Base-by-base conservation (phyloP, 2,113 vertebrate species). In the Cebidichthys violaceus region DNA sequence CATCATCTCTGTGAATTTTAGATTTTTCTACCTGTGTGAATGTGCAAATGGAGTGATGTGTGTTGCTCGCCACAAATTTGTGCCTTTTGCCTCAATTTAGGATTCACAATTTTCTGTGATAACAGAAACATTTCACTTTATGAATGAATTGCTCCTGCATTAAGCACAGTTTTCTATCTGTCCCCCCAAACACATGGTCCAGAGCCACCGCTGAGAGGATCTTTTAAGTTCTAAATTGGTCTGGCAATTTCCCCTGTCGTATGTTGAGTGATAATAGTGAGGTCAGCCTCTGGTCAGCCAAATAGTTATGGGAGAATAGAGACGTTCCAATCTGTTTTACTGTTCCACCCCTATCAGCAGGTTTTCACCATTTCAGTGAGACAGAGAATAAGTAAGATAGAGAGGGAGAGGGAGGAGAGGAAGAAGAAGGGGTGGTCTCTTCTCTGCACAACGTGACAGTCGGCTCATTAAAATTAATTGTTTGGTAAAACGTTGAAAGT, bases 271-370 rank as follows among this genome's bases (percentile, higher is more conserved):
- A 92, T 89, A 89, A 89, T 78, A 61, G 70, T 64, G 90, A 90
- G 85, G 86, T 90, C 88, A 92, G 85, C 88, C 78, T 90, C 85
- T 89, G 88, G 89, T 93, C 90, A 92, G 91, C 88, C 87, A 89
- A 88, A 93, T 82, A 87, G 90, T 89, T 89, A 87, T 88, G 85
- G 84, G 86, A 83, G 81, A 82, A 86, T 35, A 57, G 80, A 88
- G 78, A 89, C 60, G 75, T 79, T 82, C 69, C 88, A 89, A 92
- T 93, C 86, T 90, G 91, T 90, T 90, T 90, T 81, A 90, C 83
- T 87, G 86, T 90, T 88, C 62, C 85, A 70, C 75, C 85, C 82
- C 82, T 85, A 89, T 93, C 90, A 94, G 93, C 91, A 90, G 77
- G 82, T 84, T 91, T 78, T 54, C 50, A 77, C 83, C 77, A 57